phyloP scores from a whole-genome alignment of 2,888 invertebrate genomes.

The Mythimna albipuncta region DNA sequence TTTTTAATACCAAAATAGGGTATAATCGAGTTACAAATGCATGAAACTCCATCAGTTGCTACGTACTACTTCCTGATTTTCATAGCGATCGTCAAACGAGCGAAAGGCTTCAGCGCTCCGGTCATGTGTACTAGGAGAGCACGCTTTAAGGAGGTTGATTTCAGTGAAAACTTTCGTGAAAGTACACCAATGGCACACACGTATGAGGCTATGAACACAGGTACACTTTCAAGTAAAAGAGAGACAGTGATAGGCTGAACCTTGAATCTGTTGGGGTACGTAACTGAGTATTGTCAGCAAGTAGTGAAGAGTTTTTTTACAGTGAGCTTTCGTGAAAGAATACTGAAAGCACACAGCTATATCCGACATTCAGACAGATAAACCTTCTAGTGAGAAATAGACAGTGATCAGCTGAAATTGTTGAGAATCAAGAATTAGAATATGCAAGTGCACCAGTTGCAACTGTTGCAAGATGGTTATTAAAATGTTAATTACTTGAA shows the following conservation, averaged over 20 bases:
- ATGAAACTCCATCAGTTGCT: too few species aligned
- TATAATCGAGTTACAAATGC: too few species aligned
- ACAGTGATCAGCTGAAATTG: not conserved
- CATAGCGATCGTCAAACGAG: not conserved
- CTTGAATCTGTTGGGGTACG: not conserved
- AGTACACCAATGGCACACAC: too few species aligned
- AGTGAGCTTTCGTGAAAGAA: not conserved
- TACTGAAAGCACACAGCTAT: not conserved
- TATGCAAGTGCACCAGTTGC: too few species aligned
- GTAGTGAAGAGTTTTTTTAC: not conserved
- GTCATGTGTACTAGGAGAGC: slow-evolving; percentile 22
- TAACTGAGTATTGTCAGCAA: not conserved
- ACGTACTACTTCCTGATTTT: not conserved
- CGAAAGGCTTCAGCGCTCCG: slow-evolving; percentile 18
- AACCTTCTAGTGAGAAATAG: not conserved
- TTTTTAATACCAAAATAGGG: too few species aligned
- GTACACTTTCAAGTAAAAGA: not conserved
- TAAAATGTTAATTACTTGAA: too few species aligned
- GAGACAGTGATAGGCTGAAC: not conserved
- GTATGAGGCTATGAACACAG: not conserved
- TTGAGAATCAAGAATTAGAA: too few species aligned
- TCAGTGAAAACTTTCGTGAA: too few species aligned
- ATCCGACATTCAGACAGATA: not conserved
- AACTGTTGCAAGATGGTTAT: too few species aligned
- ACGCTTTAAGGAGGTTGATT: not conserved